These are phyloP conservation scores for Pachyuromys duprasi DNA, from an alignment of 2,797 vertebrate species.

Conservation along the genomic window DNA sequence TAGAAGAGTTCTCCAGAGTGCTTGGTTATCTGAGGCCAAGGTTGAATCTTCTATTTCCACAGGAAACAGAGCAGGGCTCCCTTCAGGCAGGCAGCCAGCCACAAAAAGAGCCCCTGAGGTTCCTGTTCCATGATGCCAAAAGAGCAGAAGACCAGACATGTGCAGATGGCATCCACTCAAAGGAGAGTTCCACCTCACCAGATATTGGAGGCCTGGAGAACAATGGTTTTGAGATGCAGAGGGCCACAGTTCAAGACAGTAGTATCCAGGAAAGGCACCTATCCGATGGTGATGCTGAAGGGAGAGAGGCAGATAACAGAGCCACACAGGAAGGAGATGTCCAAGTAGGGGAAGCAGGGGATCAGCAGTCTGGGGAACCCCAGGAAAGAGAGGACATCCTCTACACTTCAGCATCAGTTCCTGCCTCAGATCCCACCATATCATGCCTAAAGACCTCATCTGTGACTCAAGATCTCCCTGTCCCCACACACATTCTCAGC, in stretches of 20 bases:
- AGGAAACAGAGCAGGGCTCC: conserved; percentile 55
- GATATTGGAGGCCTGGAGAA: neutral
- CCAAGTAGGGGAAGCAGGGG: neutral
- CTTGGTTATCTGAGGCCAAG: neutral
- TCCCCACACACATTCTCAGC: neutral
- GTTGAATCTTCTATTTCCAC: conserved; percentile 25
- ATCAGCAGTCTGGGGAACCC: neutral
- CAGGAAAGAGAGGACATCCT: neutral
- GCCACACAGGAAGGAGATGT: neutral
- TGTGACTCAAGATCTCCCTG: neutral
- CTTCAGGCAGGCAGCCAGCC: neutral
- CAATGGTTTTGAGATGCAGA: neutral
- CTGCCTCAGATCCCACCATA: neutral
- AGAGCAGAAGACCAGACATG: neutral
- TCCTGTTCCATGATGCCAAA: neutral
- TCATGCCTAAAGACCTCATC: neutral
- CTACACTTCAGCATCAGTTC: neutral
- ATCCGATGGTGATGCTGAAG: neutral
- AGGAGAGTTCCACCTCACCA: neutral
- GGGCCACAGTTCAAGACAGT: neutral
- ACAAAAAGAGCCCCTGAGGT: neutral
- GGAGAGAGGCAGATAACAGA: neutral
- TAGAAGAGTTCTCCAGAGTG: neutral
- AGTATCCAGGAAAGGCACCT: neutral
- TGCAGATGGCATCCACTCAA: neutral